A percentile compares a stretch with the other conserved stretches of the same genome.
These are phyloP conservation scores for Coecobrya sp. DNA, from an alignment of 2,888 invertebrate species.

Conservation along the genomic window DNA sequence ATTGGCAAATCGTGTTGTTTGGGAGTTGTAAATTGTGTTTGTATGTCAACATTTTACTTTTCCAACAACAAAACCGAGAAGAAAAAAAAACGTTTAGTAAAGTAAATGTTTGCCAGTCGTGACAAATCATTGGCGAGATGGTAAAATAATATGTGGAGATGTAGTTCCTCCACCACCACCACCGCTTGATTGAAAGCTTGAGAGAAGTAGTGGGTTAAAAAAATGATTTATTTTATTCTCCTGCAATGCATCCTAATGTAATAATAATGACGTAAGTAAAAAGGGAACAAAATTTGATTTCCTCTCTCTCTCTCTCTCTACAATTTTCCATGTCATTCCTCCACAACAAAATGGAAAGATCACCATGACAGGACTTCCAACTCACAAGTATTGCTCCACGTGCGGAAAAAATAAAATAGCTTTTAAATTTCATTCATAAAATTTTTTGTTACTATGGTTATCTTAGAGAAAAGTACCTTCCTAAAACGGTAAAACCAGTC, in stretches of 20 bases:
- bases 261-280: conserved; percentile 22
- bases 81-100: conserved; percentile 7
- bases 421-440: too few species aligned
- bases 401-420: too few species aligned
- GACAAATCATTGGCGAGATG: conserved; percentile 70
- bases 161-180: not conserved
- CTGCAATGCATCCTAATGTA: not conserved
- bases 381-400: too few species aligned
- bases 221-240: not conserved
- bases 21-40: not conserved
- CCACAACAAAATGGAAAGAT: not conserved
- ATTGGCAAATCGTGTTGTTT: conserved; percentile 65
- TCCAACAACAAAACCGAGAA: not conserved
- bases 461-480: too few species aligned
- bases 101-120: conserved; percentile 76
- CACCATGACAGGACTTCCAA: not conserved
- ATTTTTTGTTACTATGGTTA: too few species aligned
- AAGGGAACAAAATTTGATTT: not conserved
- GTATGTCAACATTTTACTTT: conserved; percentile 51
- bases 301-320: too few species aligned
- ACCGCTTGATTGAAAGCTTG: too few species aligned
- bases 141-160: too few species aligned
- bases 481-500: too few species aligned
- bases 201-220: too few species aligned
- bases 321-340: not conserved